Evolutionary conservation across 2,888 invertebrate species (phyloP).

Genomic region (Limnephilus lunatus): DNA sequence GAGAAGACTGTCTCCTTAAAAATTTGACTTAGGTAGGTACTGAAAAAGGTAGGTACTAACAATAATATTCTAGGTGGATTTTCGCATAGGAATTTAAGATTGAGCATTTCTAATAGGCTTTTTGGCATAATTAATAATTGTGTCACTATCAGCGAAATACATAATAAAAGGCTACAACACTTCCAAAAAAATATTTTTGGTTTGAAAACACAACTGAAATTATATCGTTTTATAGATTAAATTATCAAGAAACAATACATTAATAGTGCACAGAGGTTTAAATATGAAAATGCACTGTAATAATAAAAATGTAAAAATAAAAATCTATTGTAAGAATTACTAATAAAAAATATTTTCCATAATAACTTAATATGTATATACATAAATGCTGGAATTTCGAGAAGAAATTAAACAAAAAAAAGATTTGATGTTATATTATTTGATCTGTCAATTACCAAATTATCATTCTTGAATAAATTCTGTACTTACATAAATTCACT

Average conservation of each 20-base stretch:
- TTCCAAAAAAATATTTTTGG: too few relatives aligned
- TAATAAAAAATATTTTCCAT: neutral
- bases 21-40: neutral
- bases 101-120: slow-evolving; percentile 30
- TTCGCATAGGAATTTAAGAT: neutral
- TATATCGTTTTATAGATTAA: neutral
- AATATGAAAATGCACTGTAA: neutral
- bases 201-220: neutral
- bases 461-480: neutral
- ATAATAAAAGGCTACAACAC: neutral
- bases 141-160: neutral
- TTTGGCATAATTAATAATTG: neutral
- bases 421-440: neutral
- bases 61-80: slow-evolving; percentile 5
- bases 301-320: neutral
- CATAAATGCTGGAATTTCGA: slow-evolving; percentile 2
- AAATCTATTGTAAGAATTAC: neutral
- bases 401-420: neutral
- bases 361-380: neutral
- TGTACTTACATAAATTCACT: neutral
- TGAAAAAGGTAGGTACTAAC: neutral
- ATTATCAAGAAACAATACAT: neutral
- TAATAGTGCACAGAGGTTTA: neutral
- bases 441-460: neutral
- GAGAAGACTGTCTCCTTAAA: neutral